Evolutionary conservation across 1,140 invertebrate genomes (phyloP).

Genomic region (Hypothenemus hampei): DNA sequence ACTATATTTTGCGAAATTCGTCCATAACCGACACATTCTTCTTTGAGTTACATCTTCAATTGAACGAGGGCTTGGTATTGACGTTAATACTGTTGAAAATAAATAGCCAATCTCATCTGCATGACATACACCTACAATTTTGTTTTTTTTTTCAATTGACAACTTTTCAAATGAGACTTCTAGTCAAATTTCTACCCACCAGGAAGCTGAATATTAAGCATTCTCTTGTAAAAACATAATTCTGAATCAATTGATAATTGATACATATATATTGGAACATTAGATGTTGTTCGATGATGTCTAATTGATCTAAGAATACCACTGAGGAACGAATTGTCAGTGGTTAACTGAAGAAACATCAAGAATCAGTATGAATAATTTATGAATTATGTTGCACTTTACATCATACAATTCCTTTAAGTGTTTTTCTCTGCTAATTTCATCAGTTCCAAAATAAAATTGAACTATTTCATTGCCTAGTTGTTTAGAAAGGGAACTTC

Average conservation of each 20-base stretch:
- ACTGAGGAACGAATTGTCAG: conserved; percentile 45
- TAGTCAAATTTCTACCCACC: conserved; percentile 4
- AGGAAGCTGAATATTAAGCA: conserved; percentile 17
- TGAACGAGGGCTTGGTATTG: conserved; percentile 27
- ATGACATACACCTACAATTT: conserved; percentile 51
- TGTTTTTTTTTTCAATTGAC: background rate
- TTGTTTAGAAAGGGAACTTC: conserved; percentile 44
- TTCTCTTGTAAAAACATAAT: conserved; percentile 50
- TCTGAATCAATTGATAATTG: conserved; percentile 50
- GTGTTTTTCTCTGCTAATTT: conserved; percentile 36
- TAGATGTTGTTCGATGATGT: conserved; percentile 44
- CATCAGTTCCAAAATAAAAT: conserved; percentile 49
- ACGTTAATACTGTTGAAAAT: conserved; percentile 45
- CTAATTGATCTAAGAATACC: conserved; percentile 46
- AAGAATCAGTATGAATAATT: background rate
- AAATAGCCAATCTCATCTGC: conserved; percentile 61
- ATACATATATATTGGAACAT: conserved; percentile 50
- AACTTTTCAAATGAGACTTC: background rate
- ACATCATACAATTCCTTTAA: conserved; percentile 18
- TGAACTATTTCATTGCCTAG: conserved; percentile 49
- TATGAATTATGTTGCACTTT: too few relatives aligned
- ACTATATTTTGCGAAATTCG: conserved; percentile 52
- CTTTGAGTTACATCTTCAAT: conserved; percentile 43
- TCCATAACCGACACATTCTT: conserved; percentile 50
- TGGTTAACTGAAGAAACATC: conserved; percentile 32